Conservation (phyloP, 2,113 vertebrate species). For the Manacus vitellinus region DNA sequence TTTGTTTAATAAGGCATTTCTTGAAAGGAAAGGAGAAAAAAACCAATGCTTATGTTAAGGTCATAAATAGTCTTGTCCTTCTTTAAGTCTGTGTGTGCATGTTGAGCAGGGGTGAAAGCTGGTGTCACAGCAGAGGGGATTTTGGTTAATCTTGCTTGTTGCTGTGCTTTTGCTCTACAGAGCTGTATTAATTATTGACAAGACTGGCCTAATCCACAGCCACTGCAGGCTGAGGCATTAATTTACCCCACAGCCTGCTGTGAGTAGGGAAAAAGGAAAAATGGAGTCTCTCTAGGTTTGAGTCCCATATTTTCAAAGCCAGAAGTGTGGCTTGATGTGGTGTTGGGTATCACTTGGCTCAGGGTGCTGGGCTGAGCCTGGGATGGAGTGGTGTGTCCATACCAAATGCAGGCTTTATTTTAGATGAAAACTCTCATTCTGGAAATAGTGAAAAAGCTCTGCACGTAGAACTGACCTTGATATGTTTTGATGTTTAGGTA, state of each 20-base stretch:
- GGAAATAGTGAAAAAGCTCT: background rate
- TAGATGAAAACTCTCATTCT: background rate
- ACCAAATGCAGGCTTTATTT: background rate
- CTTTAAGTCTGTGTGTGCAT: background rate
- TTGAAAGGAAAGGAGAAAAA: background rate
- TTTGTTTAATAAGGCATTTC: background rate
- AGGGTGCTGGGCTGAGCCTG: background rate
- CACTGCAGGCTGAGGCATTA: background rate
- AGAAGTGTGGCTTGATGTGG: background rate
- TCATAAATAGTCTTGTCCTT: background rate
- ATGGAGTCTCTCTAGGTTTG: background rate
- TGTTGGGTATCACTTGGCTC: background rate
- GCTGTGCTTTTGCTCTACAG: background rate
- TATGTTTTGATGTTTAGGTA: background rate
- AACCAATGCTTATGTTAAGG: background rate
- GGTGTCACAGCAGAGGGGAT: background rate
- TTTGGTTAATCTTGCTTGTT: conserved; percentile 23
- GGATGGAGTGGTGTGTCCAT: background rate
- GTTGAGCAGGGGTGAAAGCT: background rate
- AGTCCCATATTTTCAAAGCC: background rate
- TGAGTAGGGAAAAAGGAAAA: background rate
- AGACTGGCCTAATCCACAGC: background rate
- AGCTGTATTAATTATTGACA: conserved; percentile 38
- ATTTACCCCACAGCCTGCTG: background rate
- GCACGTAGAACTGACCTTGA: background rate